Conservation (phyloP, 2,113 vertebrate species). For the Lepidothrix coronata region DNA sequence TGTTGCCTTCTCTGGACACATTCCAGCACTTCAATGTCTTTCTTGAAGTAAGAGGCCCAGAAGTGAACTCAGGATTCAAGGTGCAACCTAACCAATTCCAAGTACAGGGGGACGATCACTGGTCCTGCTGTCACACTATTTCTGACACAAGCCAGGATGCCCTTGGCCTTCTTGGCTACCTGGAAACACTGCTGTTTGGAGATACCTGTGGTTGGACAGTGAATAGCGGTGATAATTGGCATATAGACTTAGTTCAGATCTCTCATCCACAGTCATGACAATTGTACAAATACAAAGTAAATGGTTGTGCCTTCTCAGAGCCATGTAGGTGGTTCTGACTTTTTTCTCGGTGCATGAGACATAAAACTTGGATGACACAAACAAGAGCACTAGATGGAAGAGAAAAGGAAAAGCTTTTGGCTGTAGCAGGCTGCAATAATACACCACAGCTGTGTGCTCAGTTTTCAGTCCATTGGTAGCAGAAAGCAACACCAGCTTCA, state of each 20-base stretch:
- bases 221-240: not conserved
- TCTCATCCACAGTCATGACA: not conserved
- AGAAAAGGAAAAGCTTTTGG: not conserved
- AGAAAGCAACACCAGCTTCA: not conserved
- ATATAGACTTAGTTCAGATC: not conserved
- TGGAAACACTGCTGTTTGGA: not conserved
- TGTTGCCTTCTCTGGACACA: not conserved
- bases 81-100: not conserved
- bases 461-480: not conserved
- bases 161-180: not conserved
- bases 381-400: not conserved
- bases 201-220: not conserved
- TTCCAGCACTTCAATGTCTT: not conserved
- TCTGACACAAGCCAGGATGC: not conserved
- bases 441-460: not conserved
- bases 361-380: not conserved
- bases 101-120: too few relatives aligned
- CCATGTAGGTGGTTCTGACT: not conserved
- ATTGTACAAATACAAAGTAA: not conserved
- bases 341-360: not conserved
- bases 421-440: not conserved
- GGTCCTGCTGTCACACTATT: not conserved
- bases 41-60: not conserved
- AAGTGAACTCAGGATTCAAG: not conserved
- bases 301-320: not conserved